Evolutionary conservation across 2,113 vertebrate species (phyloP).

Genomic region (Sinocyclocheilus grahami): DNA sequence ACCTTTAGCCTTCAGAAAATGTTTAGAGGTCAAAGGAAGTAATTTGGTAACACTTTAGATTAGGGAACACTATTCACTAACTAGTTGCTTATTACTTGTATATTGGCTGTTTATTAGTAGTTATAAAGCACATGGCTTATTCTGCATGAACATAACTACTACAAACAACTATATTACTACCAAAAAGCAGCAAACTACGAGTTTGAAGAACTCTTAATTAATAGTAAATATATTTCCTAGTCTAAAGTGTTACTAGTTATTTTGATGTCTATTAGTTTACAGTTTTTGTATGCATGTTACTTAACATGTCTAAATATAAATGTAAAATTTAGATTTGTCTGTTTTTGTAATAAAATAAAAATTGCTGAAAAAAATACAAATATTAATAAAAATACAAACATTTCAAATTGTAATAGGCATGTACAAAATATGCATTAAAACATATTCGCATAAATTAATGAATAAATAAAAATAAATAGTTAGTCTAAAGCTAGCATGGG

Average conservation of each 20-base stretch:
- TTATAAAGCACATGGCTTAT: neutral
- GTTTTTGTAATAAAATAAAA: neutral
- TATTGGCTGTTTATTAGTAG: neutral
- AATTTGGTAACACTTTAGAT: neutral
- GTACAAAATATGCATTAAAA: neutral
- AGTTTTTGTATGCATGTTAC: too few relatives aligned
- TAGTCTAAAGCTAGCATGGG: neutral
- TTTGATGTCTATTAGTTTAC: too few relatives aligned
- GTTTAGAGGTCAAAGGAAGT: neutral
- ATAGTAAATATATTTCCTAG: too few relatives aligned
- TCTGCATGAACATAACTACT: neutral
- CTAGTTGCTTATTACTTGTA: too few relatives aligned
- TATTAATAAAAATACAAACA: neutral
- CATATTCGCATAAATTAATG: neutral
- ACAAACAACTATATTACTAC: too few relatives aligned
- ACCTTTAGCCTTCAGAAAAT: neutral
- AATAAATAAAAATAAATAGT: neutral
- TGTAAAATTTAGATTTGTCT: neutral
- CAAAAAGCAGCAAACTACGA: too few relatives aligned
- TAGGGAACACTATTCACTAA: too few relatives aligned
- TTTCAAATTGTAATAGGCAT: neutral
- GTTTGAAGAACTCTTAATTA: too few relatives aligned
- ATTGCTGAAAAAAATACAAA: neutral
- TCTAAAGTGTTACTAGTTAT: too few relatives aligned
- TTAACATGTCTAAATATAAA: neutral